These are phyloP conservation scores for Apogon talboti DNA, from an alignment of 2,797 vertebrate genomes.

Conservation along the genomic window DNA sequence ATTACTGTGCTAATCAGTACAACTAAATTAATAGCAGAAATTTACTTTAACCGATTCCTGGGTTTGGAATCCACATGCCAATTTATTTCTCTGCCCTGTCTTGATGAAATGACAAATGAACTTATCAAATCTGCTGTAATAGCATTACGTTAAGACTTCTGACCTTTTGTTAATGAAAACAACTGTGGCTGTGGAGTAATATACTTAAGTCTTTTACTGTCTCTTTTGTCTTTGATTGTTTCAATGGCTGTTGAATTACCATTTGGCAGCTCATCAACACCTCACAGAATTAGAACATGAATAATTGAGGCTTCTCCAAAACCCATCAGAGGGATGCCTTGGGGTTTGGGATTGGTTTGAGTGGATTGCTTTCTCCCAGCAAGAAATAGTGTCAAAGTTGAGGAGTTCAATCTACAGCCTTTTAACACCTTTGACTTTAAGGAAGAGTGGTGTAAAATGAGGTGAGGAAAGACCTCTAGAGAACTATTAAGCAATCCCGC, in stretches of 20 bases:
- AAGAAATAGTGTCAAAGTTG: conserved; percentile 41
- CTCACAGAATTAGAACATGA: conserved; percentile 67
- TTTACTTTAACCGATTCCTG: neutral
- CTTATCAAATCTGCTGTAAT: conserved; percentile 1
- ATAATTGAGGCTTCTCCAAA: conserved; percentile 70
- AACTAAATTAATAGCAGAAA: neutral
- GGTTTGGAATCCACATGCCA: neutral
- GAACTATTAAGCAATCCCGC: neutral
- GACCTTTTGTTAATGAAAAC: neutral
- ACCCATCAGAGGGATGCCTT: conserved; percentile 53
- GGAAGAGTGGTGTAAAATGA: conserved; percentile 6
- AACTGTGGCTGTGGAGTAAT: neutral
- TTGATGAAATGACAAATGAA: neutral
- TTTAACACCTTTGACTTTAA: conserved; percentile 34
- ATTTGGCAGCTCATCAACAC: conserved; percentile 66
- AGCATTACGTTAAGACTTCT: neutral
- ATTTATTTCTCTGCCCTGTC: neutral
- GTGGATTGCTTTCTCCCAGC: conserved; percentile 32
- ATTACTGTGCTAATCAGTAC: too few relatives aligned
- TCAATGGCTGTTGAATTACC: conserved; percentile 23
- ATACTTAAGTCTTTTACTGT: neutral
- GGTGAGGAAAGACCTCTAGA: conserved; percentile 1
- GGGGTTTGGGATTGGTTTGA: conserved; percentile 43
- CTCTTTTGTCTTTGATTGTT: neutral
- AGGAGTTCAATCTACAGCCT: conserved; percentile 44